Percentiles rank a stretch among this genome's conserved stretches.
phyloP scores from a whole-genome alignment of 2,888 invertebrate genomes.

The Scrobipalpa costella region DNA sequence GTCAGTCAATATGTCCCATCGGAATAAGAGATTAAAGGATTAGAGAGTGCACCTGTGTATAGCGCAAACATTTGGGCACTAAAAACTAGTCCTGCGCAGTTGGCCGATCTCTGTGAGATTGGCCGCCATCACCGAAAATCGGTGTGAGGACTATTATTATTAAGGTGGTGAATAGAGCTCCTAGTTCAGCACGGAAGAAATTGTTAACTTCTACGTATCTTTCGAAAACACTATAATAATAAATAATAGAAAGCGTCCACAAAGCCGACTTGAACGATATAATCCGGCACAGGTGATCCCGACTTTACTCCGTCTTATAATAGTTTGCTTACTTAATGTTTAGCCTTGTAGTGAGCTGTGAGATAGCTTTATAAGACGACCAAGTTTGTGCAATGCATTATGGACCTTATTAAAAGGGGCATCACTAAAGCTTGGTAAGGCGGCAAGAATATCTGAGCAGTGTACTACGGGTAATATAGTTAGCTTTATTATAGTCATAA shows the following conservation, averaged over 20 bases:
- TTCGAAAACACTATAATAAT: neutral
- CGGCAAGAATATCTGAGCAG: neutral
- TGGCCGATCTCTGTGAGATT: no score
- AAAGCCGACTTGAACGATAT: neutral
- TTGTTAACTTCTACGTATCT: neutral
- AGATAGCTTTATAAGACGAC: slow-evolving; percentile 1
- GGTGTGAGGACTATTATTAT: no score
- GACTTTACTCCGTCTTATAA: neutral
- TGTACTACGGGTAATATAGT: neutral
- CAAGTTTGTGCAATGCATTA: slow-evolving; percentile 1
- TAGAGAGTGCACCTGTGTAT: no score
- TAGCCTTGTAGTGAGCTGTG: slow-evolving; percentile 2
- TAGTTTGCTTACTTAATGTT: slow-evolving; percentile 1
- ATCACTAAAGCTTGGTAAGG: neutral
- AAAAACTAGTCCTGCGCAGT: no score
- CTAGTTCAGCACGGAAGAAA: no score
- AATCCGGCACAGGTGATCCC: neutral
- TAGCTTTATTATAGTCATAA: neutral
- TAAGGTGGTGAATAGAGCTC: no score
- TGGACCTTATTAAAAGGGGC: slow-evolving; percentile 1
- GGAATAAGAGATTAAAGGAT: no score
- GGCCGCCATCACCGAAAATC: no score
- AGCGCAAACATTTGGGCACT: no score
- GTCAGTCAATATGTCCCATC: no score
- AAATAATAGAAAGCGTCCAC: neutral